phyloP scores from a whole-genome alignment of 2,888 invertebrate species.

The Dorcus hopei region DNA sequence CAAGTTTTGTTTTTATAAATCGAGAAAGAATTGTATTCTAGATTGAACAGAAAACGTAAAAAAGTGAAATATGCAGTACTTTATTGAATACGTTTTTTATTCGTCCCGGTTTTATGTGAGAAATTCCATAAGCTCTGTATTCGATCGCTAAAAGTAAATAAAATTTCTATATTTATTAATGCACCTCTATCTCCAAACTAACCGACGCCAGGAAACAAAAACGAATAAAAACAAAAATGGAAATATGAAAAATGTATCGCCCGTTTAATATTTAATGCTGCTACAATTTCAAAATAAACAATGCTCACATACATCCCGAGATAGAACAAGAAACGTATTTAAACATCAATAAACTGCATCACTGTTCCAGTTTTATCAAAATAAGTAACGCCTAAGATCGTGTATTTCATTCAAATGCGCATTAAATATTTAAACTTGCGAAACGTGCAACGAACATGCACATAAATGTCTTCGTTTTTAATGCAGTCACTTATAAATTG shows the following conservation, averaged over 20 bases:
- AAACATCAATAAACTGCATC: background rate
- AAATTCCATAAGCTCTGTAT: slow-evolving; percentile 14
- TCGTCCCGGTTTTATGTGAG: slow-evolving; percentile 11
- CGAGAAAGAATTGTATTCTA: slow-evolving; percentile 17
- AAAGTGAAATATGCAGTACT: slow-evolving; percentile 16
- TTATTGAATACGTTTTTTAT: slow-evolving; percentile 19
- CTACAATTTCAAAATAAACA: background rate
- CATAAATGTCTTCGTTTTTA: too few relatives aligned
- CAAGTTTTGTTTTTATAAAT: slow-evolving; percentile 35
- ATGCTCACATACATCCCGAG: background rate
- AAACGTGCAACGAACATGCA: too few relatives aligned
- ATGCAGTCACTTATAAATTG: too few relatives aligned
- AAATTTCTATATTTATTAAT: slow-evolving; percentile 19
- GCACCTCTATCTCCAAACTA: slow-evolving; percentile 1
- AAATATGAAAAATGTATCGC: slow-evolving; percentile 1
- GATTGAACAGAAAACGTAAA: slow-evolving; percentile 9
- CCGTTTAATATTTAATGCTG: background rate
- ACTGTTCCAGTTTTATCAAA: too few relatives aligned
- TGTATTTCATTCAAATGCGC: too few relatives aligned
- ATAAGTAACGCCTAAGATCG: too few relatives aligned
- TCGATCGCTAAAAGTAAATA: slow-evolving; percentile 15
- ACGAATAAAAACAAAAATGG: background rate
- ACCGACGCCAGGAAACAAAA: background rate
- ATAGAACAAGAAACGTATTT: background rate
- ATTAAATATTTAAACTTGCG: too few relatives aligned